Base-by-base conservation (phyloP, 1,140 invertebrate genomes). In the Geopemphigus sp. region DNA sequence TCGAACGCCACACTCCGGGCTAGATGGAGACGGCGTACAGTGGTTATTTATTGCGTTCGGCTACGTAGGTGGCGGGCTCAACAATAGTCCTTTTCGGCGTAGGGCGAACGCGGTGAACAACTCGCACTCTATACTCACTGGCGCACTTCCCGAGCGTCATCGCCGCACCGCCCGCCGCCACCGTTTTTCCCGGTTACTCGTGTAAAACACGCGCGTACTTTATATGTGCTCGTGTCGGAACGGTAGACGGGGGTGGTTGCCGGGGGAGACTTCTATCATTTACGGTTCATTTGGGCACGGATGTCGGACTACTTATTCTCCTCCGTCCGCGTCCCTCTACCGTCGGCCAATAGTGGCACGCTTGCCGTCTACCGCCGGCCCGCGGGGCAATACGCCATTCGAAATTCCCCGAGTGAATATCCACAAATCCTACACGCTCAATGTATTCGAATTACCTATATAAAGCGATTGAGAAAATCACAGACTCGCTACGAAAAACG, bases 241-340 rank as follows among this genome's bases (percentile, higher is more conserved):
- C n/a, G n/a, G n/a, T n/a, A n/a, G n/a, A n/a, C n/a, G n/a, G n/a
- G n/a, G n/a, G n/a, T n/a, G n/a, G n/a, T n/a, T n/a, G n/a, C n/a
- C n/a, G n/a, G 8, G 32, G 32, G 8, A 39, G 47, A 70, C 22
- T 70, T 70, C 66, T 24, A 59, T 76, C 73, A 45, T 76, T 76
- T 26, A 61, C 73, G 24, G 73, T 76, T 76, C 73, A 76, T 59
- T 76, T 76, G 56, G 39, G 45, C 54, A 76, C 54, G 53, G 53
- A 57, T 59, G 73, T 57, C 19, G 29, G 26, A 5, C 53, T 56
- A 56, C 50, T 73, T 56, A 56, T 56, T 56, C 53, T 54, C 54
- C 47, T 53, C 2, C 54, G n/a, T n/a, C n/a, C n/a, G n/a, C n/a
- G n/a, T 70, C 66, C 4, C 1, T 47, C n/a, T n/a, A n/a, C n/a